Percentiles rank a stretch among this genome's conserved stretches.
Evolutionary conservation across 1,140 invertebrate genomes (phyloP).

Genomic region (Diachasma alloeum): DNA sequence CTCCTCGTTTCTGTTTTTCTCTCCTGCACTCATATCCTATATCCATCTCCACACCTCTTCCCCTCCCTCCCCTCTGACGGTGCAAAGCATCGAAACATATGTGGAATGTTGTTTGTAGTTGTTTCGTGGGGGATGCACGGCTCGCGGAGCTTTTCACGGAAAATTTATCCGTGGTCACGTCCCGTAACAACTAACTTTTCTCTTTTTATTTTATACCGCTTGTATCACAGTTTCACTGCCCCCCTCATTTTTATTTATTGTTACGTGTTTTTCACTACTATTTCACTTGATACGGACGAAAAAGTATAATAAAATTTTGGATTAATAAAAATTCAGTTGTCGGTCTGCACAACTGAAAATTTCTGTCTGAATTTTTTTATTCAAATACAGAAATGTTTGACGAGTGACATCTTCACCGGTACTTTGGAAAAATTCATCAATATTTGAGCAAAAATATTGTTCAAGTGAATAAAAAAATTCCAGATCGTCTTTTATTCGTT

Average conservation of each 20-base stretch:
- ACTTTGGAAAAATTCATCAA: too few species aligned
- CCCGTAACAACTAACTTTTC: slow-evolving; percentile 21
- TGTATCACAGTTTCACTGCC: neutral
- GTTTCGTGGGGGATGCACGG: slow-evolving; percentile 6
- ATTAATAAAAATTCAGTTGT: too few species aligned
- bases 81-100: slow-evolving; percentile 26
- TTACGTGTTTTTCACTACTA: neutral
- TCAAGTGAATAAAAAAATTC: too few species aligned
- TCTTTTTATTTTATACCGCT: neutral
- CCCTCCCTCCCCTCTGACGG: neutral
- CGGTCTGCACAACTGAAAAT: too few species aligned
- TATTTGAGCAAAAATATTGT: too few species aligned
- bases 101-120: slow-evolving; percentile 29
- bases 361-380: too few species aligned
- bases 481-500: too few species aligned
- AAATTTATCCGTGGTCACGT: slow-evolving; percentile 21
- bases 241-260: neutral
- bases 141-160: slow-evolving; percentile 14
- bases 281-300: neutral
- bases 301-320: too few species aligned
- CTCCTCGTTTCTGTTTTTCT: neutral
- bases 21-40: neutral
- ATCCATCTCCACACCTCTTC: neutral
- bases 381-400: too few species aligned
- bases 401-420: too few species aligned